Conservation (phyloP, 1,140 invertebrate species). For the Drosophila sp. region DNA sequence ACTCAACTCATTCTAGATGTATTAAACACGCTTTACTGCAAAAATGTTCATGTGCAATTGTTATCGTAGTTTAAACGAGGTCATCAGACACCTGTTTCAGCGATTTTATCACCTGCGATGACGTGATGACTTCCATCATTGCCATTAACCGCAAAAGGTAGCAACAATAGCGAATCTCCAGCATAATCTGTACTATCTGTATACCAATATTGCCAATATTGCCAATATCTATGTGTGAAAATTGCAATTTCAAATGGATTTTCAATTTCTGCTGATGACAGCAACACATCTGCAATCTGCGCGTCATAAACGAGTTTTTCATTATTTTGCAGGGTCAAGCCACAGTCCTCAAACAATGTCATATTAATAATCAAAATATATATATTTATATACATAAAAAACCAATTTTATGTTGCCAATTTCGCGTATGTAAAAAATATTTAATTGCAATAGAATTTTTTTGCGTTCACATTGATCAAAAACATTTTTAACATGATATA, state of each 20-base stretch:
- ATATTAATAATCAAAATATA: neutral
- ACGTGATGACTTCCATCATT: neutral
- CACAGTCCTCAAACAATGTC: constrained; percentile 7
- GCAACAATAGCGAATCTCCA: constrained; percentile 7
- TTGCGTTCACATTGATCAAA: no score
- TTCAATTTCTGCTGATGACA: constrained; percentile 51
- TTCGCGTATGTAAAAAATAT: neutral
- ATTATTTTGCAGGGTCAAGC: constrained; percentile 2
- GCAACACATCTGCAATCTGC: constrained; percentile 18
- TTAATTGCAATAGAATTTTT: constrained; percentile 20
- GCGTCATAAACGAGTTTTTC: constrained; percentile 18
- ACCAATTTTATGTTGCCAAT: constrained; percentile 1
- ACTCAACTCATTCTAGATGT: neutral
- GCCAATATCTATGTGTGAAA: constrained; percentile 29
- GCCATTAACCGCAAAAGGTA: constrained; percentile 52
- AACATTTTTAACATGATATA: constrained; percentile 2
- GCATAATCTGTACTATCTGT: constrained; percentile 35
- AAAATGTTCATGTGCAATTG: constrained; percentile 18
- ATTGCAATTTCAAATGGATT: constrained; percentile 50
- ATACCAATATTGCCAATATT: no score
- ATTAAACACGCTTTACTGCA: constrained; percentile 1
- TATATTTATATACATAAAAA: constrained; percentile 10
- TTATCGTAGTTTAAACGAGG: neutral
- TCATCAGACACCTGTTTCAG: constrained; percentile 26
- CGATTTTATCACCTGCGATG: constrained; percentile 14